Evolutionary conservation across 1,140 invertebrate genomes (phyloP), one percentile per base, ranked within the genome.

Genomic region (Drosophila bocqueti): DNA sequence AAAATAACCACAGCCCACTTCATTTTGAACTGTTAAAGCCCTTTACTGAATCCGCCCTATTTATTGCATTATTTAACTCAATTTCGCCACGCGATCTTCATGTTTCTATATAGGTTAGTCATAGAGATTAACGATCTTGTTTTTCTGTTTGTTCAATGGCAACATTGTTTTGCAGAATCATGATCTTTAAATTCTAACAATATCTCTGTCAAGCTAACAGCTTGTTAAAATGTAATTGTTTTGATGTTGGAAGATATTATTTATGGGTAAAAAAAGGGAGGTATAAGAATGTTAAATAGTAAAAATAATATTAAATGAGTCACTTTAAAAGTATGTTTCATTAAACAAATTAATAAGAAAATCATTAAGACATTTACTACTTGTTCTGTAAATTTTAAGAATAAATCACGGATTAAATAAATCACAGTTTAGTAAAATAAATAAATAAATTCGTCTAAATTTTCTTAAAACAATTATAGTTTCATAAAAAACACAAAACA

Each of bases 101-200:
- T 86, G 83, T 86, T 62, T 21, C 16, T 13, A 26, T 45, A 47
- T 71, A 15, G 10, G 2, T 21, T 36, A 24, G n/a, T 26, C 13
- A 13, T 29, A 29, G 15, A 21, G 24, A 66, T 55, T 26, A 43
- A 60, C 47, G 31, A 68, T 60, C 72, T 76, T 65, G 59, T 59
- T 64, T 16, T 15, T 40, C 9, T 38, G 18, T 40, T 65, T 75
- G 42, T 52, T 54, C 57, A 46, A 46, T 50, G 43, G 10, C 76
- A 61, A 79, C 83, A 86, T 38, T 83, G 83, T 87, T 72, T 47
- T 24, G n/a, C 1, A 16, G 18, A 52, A 86, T 75, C 26, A 15
- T 21, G 18, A 64, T 68, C 46, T 52, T 45, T 3, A 38, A 21
- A 29, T 45, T 46, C 2, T 7, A 58, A 49, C 52, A 42, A 69